Percentiles rank a stretch among this genome's conserved stretches.
These are phyloP conservation scores for Eupithecia tripunctaria DNA, from an alignment of 2,888 invertebrate species.

Conservation along the genomic window DNA sequence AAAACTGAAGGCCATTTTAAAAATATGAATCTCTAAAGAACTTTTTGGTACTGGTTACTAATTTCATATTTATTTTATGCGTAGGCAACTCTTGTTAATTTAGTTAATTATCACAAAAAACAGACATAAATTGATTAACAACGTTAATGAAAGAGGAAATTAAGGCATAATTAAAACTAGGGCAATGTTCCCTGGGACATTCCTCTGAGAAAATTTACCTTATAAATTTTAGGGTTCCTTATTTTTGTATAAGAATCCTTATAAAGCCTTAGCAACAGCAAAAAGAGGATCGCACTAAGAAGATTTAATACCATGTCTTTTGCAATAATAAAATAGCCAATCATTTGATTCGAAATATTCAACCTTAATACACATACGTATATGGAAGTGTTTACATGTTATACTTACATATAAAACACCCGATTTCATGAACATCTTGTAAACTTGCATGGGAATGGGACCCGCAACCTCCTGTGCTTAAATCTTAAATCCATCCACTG, in stretches of 20 bases:
- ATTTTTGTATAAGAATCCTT: background rate
- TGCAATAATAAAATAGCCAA: background rate
- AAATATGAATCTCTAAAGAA: background rate
- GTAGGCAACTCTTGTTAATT: background rate
- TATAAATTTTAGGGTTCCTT: conserved; percentile 21
- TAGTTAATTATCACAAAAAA: conserved; percentile 25
- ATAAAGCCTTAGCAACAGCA: background rate
- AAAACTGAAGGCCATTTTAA: background rate
- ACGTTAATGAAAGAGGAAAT: conserved; percentile 28
- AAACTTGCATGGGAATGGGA: background rate
- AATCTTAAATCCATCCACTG: background rate
- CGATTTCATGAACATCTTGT: background rate
- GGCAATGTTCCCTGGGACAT: conserved; percentile 24
- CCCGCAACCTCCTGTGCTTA: background rate
- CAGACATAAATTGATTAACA: conserved; percentile 22
- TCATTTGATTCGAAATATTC: background rate
- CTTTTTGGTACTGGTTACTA: background rate
- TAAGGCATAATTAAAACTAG: conserved; percentile 35
- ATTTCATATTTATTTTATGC: background rate
- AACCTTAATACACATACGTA: background rate
- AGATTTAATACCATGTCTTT: background rate
- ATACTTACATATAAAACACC: background rate
- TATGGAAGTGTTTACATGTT: too few relatives aligned
- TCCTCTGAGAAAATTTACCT: background rate
- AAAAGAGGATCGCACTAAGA: background rate